Evolutionary conservation across 1,140 invertebrate genomes (phyloP).

Genomic region (Argopecten irradians): DNA sequence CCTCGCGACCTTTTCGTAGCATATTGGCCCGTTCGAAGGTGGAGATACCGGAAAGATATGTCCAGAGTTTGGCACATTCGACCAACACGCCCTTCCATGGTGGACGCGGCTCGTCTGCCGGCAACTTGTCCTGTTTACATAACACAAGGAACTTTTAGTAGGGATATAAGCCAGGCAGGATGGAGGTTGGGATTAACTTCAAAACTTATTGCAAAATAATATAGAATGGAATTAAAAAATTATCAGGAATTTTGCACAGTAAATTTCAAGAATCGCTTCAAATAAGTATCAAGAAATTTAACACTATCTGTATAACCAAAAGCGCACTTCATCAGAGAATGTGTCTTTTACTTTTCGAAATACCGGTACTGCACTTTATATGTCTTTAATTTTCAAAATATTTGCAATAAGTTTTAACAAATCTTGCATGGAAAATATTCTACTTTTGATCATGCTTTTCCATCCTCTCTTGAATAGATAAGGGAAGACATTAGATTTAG

Average conservation of each 20-base stretch:
- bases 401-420: not conserved
- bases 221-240: too few relatives aligned
- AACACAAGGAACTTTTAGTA: not conserved
- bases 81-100: conserved; percentile 68
- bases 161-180: not conserved
- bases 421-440: not conserved
- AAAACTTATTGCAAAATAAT: not conserved
- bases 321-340: too few relatives aligned
- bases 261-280: not conserved
- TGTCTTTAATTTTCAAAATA: not conserved
- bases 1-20: conserved; percentile 71
- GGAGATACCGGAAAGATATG: conserved; percentile 66
- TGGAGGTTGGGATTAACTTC: not conserved
- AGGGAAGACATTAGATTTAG: too few relatives aligned
- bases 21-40: conserved; percentile 70
- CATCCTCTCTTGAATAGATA: not conserved
- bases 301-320: too few relatives aligned
- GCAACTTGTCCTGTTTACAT: not conserved
- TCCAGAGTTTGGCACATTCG: conserved; percentile 65
- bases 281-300: too few relatives aligned
- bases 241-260: not conserved
- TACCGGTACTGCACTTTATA: too few relatives aligned
- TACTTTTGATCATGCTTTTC: not conserved
- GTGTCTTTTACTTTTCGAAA: too few relatives aligned
- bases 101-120: conserved; percentile 44